Evolutionary conservation across 2,113 vertebrate species (phyloP).

Genomic region (Thunnus maccoyii): DNA sequence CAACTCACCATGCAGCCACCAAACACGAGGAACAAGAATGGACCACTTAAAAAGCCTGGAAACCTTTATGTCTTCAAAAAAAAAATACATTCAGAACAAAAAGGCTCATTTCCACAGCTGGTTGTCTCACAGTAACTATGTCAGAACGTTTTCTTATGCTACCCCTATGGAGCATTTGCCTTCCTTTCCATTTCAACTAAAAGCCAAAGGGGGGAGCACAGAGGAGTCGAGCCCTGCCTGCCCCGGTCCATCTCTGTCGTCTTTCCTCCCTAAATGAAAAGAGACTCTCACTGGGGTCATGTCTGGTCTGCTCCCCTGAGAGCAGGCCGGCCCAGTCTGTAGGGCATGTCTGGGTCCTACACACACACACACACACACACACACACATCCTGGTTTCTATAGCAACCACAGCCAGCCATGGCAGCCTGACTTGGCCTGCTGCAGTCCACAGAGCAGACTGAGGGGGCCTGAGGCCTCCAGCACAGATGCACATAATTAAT

Average conservation of each 20-base stretch:
- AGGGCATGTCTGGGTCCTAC: constrained; percentile 79
- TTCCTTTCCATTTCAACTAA: constrained; percentile 36
- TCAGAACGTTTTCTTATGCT: neutral
- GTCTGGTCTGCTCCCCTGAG: constrained; percentile 88
- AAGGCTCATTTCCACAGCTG: constrained; percentile 59
- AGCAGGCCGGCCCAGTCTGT: constrained; percentile 80
- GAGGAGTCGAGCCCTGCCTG: constrained; percentile 32
- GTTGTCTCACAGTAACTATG: constrained; percentile 31
- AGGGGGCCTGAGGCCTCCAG: constrained; percentile 60
- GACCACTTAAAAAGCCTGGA: constrained; percentile 50
- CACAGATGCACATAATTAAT: constrained; percentile 75
- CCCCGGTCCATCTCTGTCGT: constrained; percentile 38
- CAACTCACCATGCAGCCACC: constrained; percentile 51
- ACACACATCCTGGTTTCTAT: constrained; percentile 69
- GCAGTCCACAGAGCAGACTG: constrained; percentile 42
- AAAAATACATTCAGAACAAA: constrained; percentile 29
- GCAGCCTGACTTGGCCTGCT: constrained; percentile 39
- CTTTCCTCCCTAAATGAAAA: constrained; percentile 66
- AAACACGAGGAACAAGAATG: constrained; percentile 51
- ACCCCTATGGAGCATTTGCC: constrained; percentile 9
- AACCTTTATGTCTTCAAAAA: constrained; percentile 54
- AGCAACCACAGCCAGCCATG: constrained; percentile 73
- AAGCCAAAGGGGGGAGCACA: neutral
- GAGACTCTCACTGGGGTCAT: constrained; percentile 82
- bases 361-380: constrained; percentile 30